Conservation (phyloP, 1,140 invertebrate species). For the Drosophila burlai region DNA sequence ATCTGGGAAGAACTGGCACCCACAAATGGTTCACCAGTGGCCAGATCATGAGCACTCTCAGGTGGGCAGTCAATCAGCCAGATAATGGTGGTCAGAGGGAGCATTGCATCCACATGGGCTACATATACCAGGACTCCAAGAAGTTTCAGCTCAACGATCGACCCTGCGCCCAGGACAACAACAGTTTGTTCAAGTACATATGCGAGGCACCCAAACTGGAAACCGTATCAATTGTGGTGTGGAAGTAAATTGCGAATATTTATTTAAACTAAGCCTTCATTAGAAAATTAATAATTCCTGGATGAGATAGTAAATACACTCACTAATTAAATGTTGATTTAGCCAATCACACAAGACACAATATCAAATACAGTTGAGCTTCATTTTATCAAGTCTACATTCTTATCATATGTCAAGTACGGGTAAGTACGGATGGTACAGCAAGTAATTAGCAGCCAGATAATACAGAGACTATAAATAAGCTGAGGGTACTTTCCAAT, state of each 20-base stretch:
- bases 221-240: slow-evolving; percentile 86
- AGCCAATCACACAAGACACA: background rate
- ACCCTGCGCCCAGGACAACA: slow-evolving; percentile 19
- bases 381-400: background rate
- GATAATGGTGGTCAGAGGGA: slow-evolving; percentile 45
- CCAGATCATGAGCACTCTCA: slow-evolving; percentile 19
- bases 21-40: slow-evolving; percentile 47
- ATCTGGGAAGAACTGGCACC: slow-evolving; percentile 36
- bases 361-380: background rate
- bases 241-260: slow-evolving; percentile 20
- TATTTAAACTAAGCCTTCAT: background rate
- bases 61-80: slow-evolving; percentile 44
- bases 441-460: slow-evolving; percentile 2
- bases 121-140: slow-evolving; percentile 17
- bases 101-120: slow-evolving; percentile 47
- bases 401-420: background rate
- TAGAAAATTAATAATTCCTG: background rate
- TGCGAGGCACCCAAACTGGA: slow-evolving; percentile 86
- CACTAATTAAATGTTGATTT: slow-evolving; percentile 3
- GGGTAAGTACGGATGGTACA: background rate
- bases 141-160: slow-evolving; percentile 38
- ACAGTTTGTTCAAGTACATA: slow-evolving; percentile 79
- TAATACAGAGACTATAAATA: slow-evolving; percentile 6
- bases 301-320: background rate
- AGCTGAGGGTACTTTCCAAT: background rate